Conservation (phyloP, 2,797 vertebrate species). For the Prionace glauca region DNA sequence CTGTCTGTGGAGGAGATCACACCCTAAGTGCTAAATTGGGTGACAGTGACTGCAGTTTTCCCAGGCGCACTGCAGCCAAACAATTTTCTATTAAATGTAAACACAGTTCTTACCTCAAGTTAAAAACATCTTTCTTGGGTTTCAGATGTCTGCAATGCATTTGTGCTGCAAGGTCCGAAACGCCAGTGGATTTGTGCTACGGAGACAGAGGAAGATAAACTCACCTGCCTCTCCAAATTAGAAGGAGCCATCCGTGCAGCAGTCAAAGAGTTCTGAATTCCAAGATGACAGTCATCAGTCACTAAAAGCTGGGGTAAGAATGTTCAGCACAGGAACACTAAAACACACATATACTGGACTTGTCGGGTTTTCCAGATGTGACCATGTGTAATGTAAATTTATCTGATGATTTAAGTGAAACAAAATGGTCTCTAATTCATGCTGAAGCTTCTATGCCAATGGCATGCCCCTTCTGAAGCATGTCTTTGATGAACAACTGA, state of each 20-base stretch:
- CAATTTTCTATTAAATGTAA: neutral
- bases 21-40: neutral
- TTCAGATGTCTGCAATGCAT: slow-evolving; percentile 67
- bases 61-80: neutral
- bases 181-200: slow-evolving; percentile 65
- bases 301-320: neutral
- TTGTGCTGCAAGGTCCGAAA: slow-evolving; percentile 63
- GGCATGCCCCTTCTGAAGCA: neutral
- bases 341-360: neutral
- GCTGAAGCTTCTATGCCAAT: neutral
- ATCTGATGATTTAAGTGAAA: neutral
- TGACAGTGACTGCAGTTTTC: neutral
- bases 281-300: neutral
- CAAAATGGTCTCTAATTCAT: neutral
- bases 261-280: slow-evolving; percentile 42
- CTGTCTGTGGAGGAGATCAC: neutral
- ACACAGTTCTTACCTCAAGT: neutral
- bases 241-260: slow-evolving; percentile 52
- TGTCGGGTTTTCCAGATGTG: neutral
- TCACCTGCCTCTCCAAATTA: slow-evolving; percentile 59
- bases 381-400: neutral
- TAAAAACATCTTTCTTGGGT: neutral
- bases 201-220: slow-evolving; percentile 58
- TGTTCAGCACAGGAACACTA: neutral
- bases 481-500: neutral